Evolutionary conservation across 2,113 vertebrate genomes (phyloP).

Genomic region (Phasianus colchicus): DNA sequence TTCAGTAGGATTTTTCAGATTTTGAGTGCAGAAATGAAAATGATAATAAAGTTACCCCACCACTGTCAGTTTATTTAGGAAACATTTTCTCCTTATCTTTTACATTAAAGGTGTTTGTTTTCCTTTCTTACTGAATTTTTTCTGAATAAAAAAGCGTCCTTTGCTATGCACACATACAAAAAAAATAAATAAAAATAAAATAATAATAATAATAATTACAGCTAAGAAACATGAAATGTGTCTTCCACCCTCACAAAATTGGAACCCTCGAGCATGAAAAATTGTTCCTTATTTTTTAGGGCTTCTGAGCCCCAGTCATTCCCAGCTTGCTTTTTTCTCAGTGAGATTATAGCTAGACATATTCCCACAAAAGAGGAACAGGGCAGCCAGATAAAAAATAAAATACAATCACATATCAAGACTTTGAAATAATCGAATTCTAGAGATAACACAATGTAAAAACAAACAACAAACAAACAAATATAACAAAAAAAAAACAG

Average conservation of each 20-base stretch:
- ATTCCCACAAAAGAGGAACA: not conserved
- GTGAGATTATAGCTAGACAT: not conserved
- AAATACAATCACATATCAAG: not conserved
- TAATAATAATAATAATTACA: too few relatives aligned
- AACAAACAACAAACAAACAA: too few relatives aligned
- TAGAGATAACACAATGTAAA: not conserved
- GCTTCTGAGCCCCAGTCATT: not conserved
- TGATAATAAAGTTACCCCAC: not conserved
- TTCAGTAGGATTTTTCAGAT: not conserved
- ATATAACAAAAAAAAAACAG: not conserved
- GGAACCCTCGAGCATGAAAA: not conserved
- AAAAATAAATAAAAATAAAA: too few relatives aligned
- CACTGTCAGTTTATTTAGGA: not conserved
- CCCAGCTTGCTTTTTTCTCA: not conserved
- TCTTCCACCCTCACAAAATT: not conserved
- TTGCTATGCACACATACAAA: not conserved
- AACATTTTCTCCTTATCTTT: not conserved
- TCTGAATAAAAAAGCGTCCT: not conserved
- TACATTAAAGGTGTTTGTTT: not conserved
- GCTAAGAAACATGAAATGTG: slow-evolving; percentile 17
- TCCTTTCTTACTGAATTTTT: not conserved
- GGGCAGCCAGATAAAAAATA: not conserved
- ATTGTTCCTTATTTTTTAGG: slow-evolving; percentile 44
- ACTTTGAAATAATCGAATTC: not conserved
- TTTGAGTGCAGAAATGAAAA: not conserved